These are phyloP conservation scores for Thunnus maccoyii DNA, from an alignment of 2,113 vertebrate species.

Conservation along the genomic window DNA sequence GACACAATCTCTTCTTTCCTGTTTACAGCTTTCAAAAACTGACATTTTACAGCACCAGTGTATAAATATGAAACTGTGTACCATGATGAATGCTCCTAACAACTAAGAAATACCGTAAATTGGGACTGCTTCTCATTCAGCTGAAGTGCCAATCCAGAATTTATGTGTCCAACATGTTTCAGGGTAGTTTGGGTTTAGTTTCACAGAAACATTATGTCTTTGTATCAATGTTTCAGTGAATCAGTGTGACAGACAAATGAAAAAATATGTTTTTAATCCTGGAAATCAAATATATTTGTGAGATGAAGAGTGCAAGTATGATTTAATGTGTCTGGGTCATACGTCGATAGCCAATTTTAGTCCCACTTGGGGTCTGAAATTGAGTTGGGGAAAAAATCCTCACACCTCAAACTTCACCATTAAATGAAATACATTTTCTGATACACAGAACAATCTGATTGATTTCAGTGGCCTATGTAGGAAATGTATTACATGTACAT, in stretches of 20 bases:
- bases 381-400: conserved; percentile 7
- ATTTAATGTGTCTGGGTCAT: conserved; percentile 49
- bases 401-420: conserved; percentile 7
- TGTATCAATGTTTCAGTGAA: background rate
- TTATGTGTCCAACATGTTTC: background rate
- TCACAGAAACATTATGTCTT: background rate
- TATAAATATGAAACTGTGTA: background rate
- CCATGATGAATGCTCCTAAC: background rate
- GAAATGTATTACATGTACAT: conserved; percentile 16
- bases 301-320: conserved; percentile 19
- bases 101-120: conserved; percentile 16
- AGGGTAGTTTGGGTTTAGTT: background rate
- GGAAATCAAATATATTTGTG: conserved; percentile 43
- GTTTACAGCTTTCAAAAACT: conserved; percentile 1
- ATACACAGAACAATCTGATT: conserved; percentile 41
- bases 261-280: conserved; percentile 8
- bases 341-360: conserved; percentile 54
- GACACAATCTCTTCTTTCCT: background rate
- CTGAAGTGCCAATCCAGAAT: background rate
- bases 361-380: conserved; percentile 35
- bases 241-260: conserved; percentile 13
- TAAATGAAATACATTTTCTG: conserved; percentile 53
- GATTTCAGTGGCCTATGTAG: conserved; percentile 38
- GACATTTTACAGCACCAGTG: background rate
- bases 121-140: background rate